Base-by-base conservation (phyloP, 2,113 vertebrate genomes). In the Argyrosomus japonicus region DNA sequence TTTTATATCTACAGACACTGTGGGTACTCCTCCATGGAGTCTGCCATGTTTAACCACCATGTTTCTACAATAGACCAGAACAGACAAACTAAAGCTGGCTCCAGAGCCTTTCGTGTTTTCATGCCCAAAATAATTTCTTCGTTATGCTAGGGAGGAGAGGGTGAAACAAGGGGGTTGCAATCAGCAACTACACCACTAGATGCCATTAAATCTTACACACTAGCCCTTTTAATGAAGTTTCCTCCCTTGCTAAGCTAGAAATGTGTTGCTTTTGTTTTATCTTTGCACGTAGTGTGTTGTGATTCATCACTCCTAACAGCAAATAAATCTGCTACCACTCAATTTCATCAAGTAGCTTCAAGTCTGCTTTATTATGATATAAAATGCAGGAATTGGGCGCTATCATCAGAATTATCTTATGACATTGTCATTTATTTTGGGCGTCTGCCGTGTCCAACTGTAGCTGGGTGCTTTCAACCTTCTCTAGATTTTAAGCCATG, bases 401-500 rank as follows among this genome's bases (percentile, higher is more conserved):
- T 43, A 25, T 63, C 68, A 61, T 72, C n/a, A 63, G 2, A 60
- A 56, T 40, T 81, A 40, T 84, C n/a, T 68, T 13, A 8, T 43
- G 18, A 48, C 17, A 48, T n/a, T 54, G 70, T 50, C 1, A 17
- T 54, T 61, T 17, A 23, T 63, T 78, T 85, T 88, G 54, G 60
- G 19, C 19, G n/a, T 60, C 18, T 48, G 47, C 0, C 0, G 6
- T 48, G n/a, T 84, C 74, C 54, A 79, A 19, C 25, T 60, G 61
- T 67, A 69, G 60, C 75, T 60, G 17, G 50, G 50, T 65, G 51
- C 54, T 73, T 82, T 89, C 67, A 83, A 56, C 70, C 57, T 71
- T 12, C 32, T 51, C 57, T n/a, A 32, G 48, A 64, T 74, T 79
- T 84, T 48, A 79, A 87, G 54, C 83, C 79, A n/a, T 63, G 6